A percentile compares a stretch with the other conserved stretches of the same genome.
phyloP scores from a whole-genome alignment of 1,140 invertebrate species.

The Polypedilum vanderplanki region DNA sequence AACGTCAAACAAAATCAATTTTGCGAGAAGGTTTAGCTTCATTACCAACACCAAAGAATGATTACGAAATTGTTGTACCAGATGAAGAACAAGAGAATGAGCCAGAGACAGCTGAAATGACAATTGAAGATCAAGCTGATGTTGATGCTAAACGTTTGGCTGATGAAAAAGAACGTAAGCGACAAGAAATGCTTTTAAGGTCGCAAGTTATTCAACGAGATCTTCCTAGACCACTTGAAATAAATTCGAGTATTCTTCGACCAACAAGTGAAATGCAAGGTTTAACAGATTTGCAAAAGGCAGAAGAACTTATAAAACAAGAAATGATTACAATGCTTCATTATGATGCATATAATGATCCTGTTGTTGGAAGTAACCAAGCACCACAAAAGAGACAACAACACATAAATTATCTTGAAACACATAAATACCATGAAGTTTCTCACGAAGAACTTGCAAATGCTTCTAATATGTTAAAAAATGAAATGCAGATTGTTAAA shows the following conservation, averaged over 20 bases:
- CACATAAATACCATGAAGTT: conserved; percentile 75
- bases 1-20: conserved; percentile 65
- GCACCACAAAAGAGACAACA: conserved; percentile 41
- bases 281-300: conserved; percentile 84
- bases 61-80: conserved; percentile 97
- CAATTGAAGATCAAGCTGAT: conserved; percentile 82
- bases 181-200: conserved; percentile 65
- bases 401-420: conserved; percentile 63
- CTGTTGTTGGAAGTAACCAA: conserved; percentile 39
- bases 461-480: conserved; percentile 60
- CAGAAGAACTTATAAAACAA: conserved; percentile 93
- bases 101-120: conserved; percentile 42
- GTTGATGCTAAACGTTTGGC: conserved; percentile 59
- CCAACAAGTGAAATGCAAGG: conserved; percentile 62
- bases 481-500: conserved; percentile 85
- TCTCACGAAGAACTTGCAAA: conserved; percentile 59
- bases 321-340: conserved; percentile 96
- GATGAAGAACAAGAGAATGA: conserved; percentile 67
- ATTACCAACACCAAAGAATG: conserved; percentile 87
- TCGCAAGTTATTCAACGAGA: conserved; percentile 84
- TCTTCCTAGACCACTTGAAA: conserved; percentile 80
- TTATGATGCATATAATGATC: conserved; percentile 73
- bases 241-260: conserved; percentile 74
- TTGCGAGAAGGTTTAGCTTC: conserved; percentile 67
- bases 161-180: conserved; percentile 36